Percentiles rank a stretch among this genome's conserved stretches.
phyloP scores from a whole-genome alignment of 2,888 invertebrate species.

The Asteroscopus sphinx region DNA sequence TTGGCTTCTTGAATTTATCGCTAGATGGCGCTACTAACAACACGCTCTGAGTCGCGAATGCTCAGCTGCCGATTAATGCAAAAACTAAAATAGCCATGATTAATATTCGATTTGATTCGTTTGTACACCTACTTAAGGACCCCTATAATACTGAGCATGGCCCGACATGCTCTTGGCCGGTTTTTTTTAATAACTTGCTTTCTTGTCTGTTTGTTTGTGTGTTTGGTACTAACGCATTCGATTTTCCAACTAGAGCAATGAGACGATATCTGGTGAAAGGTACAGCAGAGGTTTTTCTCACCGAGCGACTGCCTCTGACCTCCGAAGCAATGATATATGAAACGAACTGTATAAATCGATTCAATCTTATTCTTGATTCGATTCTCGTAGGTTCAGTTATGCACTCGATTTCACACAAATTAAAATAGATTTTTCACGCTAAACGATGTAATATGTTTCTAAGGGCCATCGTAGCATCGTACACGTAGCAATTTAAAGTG shows the following conservation, averaged over 20 bases:
- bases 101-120: too few species aligned
- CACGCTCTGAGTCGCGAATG: too few species aligned
- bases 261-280: slow-evolving; percentile 19
- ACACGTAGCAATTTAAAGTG: slow-evolving; percentile 27
- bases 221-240: too few species aligned
- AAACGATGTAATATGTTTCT: slow-evolving; percentile 46
- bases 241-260: neutral
- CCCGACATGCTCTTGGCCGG: too few species aligned
- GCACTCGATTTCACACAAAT: slow-evolving; percentile 54
- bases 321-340: slow-evolving; percentile 36
- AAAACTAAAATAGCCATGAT: too few species aligned
- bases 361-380: slow-evolving; percentile 49
- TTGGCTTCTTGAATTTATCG: too few species aligned
- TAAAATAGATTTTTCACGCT: slow-evolving; percentile 57
- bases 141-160: too few species aligned
- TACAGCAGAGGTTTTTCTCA: slow-evolving; percentile 17
- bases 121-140: too few species aligned
- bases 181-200: too few species aligned
- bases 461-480: slow-evolving; percentile 30
- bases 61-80: too few species aligned
- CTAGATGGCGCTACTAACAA: too few species aligned
- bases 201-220: too few species aligned
- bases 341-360: slow-evolving; percentile 51
- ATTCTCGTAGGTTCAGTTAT: slow-evolving; percentile 50
- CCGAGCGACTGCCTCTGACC: slow-evolving; percentile 17